These are phyloP conservation scores for Aphrophora alni DNA, from an alignment of 2,888 invertebrate species.

Conservation along the genomic window DNA sequence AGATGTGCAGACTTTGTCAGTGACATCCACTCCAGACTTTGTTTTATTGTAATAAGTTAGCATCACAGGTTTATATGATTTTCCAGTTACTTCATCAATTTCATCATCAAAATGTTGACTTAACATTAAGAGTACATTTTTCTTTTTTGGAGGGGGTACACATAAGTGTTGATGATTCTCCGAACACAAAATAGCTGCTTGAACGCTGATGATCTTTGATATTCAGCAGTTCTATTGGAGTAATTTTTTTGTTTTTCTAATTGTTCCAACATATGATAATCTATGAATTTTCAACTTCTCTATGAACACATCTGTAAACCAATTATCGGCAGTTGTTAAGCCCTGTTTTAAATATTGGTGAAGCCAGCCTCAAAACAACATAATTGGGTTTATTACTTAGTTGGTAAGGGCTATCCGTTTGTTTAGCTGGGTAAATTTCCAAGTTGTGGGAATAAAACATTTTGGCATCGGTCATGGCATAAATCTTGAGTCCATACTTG, in stretches of 20 bases:
- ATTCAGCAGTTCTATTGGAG: neutral
- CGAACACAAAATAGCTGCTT: neutral
- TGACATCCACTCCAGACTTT: constrained; percentile 15
- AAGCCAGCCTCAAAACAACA: neutral
- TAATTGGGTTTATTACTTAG: neutral
- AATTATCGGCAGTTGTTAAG: neutral
- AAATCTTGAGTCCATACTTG: constrained; percentile 1
- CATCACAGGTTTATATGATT: neutral
- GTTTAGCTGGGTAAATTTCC: neutral
- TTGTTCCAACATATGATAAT: neutral
- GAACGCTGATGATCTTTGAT: neutral
- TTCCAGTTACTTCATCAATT: constrained; percentile 12
- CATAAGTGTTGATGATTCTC: neutral
- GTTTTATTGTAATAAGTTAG: neutral
- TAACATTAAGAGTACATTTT: constrained; percentile 17
- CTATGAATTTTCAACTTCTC: neutral
- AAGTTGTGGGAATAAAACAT: constrained; percentile 4
- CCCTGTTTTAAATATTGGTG: neutral
- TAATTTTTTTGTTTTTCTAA: neutral
- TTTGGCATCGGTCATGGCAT: neutral
- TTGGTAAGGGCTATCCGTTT: neutral
- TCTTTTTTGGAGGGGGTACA: neutral
- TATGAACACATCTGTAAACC: neutral
- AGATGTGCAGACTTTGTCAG: constrained; percentile 19
- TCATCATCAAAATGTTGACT: constrained; percentile 14